These are phyloP conservation scores for Orbicella faveolata DNA, from an alignment of 64 coral and sea anemone species.

Conservation along the genomic window DNA sequence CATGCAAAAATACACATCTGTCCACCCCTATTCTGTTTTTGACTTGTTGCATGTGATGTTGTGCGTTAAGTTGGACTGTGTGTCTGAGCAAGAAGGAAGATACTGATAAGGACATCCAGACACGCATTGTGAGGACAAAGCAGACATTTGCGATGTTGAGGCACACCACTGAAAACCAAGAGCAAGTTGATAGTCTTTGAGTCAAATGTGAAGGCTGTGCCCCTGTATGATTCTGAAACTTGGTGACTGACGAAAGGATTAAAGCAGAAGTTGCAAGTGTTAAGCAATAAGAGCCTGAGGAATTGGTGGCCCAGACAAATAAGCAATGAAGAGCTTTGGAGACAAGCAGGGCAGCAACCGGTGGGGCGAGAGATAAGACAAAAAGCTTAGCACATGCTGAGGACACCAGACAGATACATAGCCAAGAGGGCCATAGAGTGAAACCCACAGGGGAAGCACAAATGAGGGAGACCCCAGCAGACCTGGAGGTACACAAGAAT, in stretches of 20 bases:
- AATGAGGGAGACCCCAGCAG: not conserved
- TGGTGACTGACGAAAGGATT: not conserved
- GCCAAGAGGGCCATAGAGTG: slow-evolving; percentile 2
- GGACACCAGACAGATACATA: not conserved
- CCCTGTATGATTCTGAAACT: slow-evolving; percentile 25
- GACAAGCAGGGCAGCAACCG: not conserved
- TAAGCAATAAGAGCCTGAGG: slow-evolving; percentile 20
- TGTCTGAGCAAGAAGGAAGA: too few species aligned
- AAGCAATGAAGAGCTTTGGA: slow-evolving; percentile 42
- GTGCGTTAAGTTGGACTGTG: too few species aligned
- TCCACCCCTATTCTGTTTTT: too few species aligned
- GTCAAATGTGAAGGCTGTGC: not conserved
- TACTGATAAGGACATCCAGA: too few species aligned
- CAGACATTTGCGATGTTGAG: slow-evolving; percentile 4
- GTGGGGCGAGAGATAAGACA: slow-evolving; percentile 15
- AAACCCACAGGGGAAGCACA: not conserved
- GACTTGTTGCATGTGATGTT: too few species aligned
- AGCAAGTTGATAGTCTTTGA: slow-evolving; percentile 33
- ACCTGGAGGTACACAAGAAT: not conserved
- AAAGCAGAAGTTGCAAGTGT: slow-evolving; percentile 23
- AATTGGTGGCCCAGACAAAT: slow-evolving; percentile 23
- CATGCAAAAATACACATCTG: too few species aligned
- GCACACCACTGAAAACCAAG: not conserved
- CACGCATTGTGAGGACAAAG: not conserved
- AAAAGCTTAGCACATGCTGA: slow-evolving; percentile 37